Base-by-base conservation (phyloP, 2,888 invertebrate species). In the Zaprionus lineosus region DNA sequence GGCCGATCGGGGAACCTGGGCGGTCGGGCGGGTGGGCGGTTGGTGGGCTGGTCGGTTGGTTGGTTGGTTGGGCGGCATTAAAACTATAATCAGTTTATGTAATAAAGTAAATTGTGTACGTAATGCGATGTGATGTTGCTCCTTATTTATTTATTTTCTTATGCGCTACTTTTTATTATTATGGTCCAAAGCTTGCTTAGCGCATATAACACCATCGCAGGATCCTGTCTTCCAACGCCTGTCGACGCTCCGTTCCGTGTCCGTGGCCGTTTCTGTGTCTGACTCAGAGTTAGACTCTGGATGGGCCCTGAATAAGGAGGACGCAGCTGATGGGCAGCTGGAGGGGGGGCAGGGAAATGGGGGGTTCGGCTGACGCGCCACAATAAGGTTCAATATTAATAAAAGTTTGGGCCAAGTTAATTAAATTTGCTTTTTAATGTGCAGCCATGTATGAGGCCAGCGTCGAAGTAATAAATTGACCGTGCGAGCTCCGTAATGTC, bases 91-190 rank as follows among this genome's bases (percentile, higher is more conserved):
- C 81, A 81, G 81, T 81, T 81, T 81, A 76, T 83, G 85, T 74
- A 81, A 83, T 81, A 81, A 81, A 81, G 81, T 83, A 81, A 83
- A 81, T 81, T 81, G 85, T 82, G 85, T 83, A 76, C 76, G 76
- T 81, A 85, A 81, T 81, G 81, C 70, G 68, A 74, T 79, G 68
- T 58, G 83, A 82, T 84, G 76, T 56, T 78, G 83, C 84, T 73
- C 78, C 63, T 82, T 79, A 84, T 84, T 84, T 81, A 84, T 83
- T 73, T 79, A 68, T 74, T 83, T 73, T 79, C 76, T 79, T 79
- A 51, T 58, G 65, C 71, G 73, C 58, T 83, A 76, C 84, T 83
- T 85, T 81, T 81, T 79, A 83, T 83, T 70, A 83, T 61, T 57
- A 47, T 58, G 64, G 58, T 44, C 63, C 56, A 66, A n/a, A 74